Evolutionary conservation across 1,140 invertebrate genomes (phyloP).

Genomic region (Euura lappo): DNA sequence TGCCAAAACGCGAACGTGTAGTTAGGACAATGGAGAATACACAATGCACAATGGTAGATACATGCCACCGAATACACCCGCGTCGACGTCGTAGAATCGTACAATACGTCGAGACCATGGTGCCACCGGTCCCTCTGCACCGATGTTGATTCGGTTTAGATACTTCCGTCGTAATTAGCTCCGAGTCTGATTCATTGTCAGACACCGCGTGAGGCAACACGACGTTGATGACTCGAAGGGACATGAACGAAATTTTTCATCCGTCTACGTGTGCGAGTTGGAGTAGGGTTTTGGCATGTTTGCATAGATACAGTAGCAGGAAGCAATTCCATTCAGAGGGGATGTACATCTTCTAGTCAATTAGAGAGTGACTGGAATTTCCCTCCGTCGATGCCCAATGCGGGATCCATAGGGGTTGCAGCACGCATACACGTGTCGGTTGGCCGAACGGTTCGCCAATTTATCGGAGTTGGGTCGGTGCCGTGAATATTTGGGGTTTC

Average conservation of each 20-base stretch:
- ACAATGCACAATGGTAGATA: not conserved
- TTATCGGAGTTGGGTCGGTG: not conserved
- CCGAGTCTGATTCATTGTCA: not conserved
- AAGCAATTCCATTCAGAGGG: not conserved
- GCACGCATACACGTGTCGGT: not conserved
- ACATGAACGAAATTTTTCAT: not conserved
- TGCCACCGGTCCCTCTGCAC: not conserved
- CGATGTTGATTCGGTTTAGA: not conserved
- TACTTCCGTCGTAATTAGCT: constrained; percentile 2
- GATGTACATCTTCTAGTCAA: not conserved
- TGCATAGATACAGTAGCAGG: not conserved
- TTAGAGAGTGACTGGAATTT: not conserved
- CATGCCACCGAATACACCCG: no score
- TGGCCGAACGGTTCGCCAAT: not conserved
- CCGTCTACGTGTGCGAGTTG: no score
- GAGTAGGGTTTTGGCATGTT: not conserved
- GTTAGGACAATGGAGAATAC: not conserved
- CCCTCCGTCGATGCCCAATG: not conserved
- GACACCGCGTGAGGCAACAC: not conserved
- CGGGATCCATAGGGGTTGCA: no score
- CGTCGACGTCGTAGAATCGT: no score
- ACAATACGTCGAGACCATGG: no score
- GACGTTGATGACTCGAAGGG: not conserved
- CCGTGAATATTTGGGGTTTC: not conserved
- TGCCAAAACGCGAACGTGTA: not conserved